These are phyloP conservation scores for Chaenogobius annularis DNA, from an alignment of 2,113 vertebrate species.

Conservation along the genomic window DNA sequence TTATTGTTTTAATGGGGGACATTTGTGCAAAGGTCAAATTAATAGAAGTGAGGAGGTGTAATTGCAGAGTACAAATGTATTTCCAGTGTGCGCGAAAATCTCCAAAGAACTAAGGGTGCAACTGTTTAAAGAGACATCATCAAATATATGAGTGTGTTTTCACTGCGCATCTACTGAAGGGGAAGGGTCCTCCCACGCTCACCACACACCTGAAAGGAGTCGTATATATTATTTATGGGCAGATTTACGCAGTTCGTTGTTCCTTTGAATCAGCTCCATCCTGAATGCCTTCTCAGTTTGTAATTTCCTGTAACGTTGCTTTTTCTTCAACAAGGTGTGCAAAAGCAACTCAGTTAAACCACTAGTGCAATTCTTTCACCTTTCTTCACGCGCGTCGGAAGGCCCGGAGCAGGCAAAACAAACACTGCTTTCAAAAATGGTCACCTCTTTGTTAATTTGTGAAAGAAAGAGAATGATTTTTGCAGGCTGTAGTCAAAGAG, in stretches of 20 bases:
- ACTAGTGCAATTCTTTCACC: constrained; percentile 23
- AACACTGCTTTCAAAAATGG: constrained; percentile 39
- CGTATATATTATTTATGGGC: constrained; percentile 27
- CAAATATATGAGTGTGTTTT: constrained; percentile 38
- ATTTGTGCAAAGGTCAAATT: constrained; percentile 14
- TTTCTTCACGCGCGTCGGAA: constrained; percentile 23
- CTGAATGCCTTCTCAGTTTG: background rate
- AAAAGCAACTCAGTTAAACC: constrained; percentile 28
- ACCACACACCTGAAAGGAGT: constrained; percentile 11
- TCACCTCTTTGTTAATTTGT: constrained; percentile 49
- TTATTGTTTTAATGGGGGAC: constrained; percentile 7
- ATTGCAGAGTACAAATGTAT: constrained; percentile 2
- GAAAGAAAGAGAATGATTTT: constrained; percentile 33
- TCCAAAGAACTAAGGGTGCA: background rate
- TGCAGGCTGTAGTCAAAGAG: constrained; percentile 35
- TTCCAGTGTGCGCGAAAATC: background rate
- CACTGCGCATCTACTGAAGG: constrained; percentile 12
- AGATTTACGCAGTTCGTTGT: constrained; percentile 24
- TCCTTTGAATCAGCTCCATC: constrained; percentile 17
- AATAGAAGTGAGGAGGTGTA: background rate
- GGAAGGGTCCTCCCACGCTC: constrained; percentile 5
- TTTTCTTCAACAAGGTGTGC: constrained; percentile 3
- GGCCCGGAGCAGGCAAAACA: constrained; percentile 25
- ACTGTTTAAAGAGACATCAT: constrained; percentile 12
- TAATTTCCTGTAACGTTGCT: constrained; percentile 26